These are phyloP conservation scores for Desoria tigrina DNA, from an alignment of 2,888 invertebrate species.

Conservation along the genomic window DNA sequence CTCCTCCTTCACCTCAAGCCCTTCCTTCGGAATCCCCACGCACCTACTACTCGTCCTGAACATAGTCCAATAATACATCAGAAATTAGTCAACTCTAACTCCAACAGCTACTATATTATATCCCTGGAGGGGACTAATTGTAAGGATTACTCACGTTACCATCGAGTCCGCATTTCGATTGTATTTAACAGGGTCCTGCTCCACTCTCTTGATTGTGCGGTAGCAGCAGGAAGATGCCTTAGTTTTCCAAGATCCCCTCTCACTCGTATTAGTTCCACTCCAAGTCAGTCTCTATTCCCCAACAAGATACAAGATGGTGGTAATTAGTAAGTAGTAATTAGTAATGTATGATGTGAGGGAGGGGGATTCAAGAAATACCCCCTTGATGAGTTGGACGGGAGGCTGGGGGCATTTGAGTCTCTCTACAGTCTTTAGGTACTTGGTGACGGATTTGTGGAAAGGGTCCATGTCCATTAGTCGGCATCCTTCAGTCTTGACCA, in stretches of 20 bases:
- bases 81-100: constrained; percentile 5
- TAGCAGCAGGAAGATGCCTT: constrained; percentile 45
- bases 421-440: constrained; percentile 30
- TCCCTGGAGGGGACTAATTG: not conserved
- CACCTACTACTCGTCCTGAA: constrained; percentile 27
- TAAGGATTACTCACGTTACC: constrained; percentile 30
- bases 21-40: constrained; percentile 29
- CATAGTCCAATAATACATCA: too few species aligned
- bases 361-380: not conserved
- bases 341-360: too few species aligned
- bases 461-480: constrained; percentile 49
- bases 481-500: constrained; percentile 42
- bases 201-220: constrained; percentile 34
- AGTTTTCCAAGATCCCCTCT: constrained; percentile 30
- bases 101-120: constrained; percentile 8
- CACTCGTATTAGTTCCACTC: constrained; percentile 19
- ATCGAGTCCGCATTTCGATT: constrained; percentile 48
- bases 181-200: constrained; percentile 43
- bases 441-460: constrained; percentile 39
- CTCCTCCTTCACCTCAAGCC: constrained; percentile 26
- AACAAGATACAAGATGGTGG: too few species aligned
- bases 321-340: too few species aligned
- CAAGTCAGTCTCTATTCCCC: constrained; percentile 22
- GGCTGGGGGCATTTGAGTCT: constrained; percentile 26
- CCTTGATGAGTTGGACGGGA: constrained; percentile 10